phyloP scores from a whole-genome alignment of 1,140 invertebrate species.

The Coenobita brevimanus region DNA sequence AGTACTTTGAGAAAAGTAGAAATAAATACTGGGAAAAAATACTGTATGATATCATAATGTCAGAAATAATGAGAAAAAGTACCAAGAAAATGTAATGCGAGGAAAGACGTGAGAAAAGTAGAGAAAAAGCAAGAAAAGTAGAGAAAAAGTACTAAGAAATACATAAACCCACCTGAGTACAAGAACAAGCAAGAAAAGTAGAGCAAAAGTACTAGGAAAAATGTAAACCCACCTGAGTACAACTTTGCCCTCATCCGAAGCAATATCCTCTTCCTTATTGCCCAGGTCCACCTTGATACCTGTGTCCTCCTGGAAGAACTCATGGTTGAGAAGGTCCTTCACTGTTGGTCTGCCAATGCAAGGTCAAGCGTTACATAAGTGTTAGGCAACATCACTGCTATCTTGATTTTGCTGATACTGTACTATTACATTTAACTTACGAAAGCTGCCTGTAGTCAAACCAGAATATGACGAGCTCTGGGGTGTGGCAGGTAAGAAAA shows the following conservation, averaged over 20 bases:
- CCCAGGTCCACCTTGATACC: slow-evolving; percentile 95
- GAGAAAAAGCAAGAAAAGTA: not conserved
- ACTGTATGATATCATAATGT: too few relatives aligned
- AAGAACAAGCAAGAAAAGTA: slow-evolving; percentile 72
- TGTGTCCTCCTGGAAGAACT: slow-evolving; percentile 98
- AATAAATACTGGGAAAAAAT: not conserved
- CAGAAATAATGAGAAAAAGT: too few relatives aligned
- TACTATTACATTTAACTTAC: too few relatives aligned
- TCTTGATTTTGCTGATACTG: too few relatives aligned
- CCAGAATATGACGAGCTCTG: too few relatives aligned
- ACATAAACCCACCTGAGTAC: slow-evolving; percentile 80
- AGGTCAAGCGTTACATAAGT: not conserved
- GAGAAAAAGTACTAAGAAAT: not conserved
- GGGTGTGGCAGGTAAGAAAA: too few relatives aligned
- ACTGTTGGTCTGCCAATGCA: slow-evolving; percentile 84
- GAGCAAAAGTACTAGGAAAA: not conserved
- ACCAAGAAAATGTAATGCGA: too few relatives aligned
- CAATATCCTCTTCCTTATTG: slow-evolving; percentile 80
- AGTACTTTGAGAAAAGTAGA: not conserved
- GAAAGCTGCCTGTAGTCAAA: too few relatives aligned
- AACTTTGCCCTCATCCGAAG: slow-evolving; percentile 79
- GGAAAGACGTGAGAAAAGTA: not conserved
- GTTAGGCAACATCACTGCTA: not conserved
- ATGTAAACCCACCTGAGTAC: slow-evolving; percentile 80
- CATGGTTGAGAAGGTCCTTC: slow-evolving; percentile 94